Evolutionary conservation across 1,140 invertebrate species (phyloP).

Genomic region (Druon quercuslanigerum): DNA sequence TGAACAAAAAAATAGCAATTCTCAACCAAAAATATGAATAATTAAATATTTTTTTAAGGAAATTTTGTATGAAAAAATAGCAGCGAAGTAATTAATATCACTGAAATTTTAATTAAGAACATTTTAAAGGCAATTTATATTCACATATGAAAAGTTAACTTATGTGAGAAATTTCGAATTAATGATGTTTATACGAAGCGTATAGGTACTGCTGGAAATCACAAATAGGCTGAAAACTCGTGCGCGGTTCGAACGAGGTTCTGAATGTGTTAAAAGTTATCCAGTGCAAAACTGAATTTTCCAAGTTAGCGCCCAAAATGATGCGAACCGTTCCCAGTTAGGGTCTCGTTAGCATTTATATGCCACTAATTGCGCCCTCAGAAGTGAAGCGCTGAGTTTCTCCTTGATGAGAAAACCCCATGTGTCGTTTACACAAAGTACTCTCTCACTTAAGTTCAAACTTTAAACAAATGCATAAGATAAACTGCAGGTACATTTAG

Average conservation of each 20-base stretch:
- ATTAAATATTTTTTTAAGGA: too few species aligned
- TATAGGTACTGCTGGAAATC: background rate
- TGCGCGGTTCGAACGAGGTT: background rate
- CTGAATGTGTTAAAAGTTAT: conserved; percentile 15
- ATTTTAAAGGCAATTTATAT: background rate
- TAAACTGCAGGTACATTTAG: background rate
- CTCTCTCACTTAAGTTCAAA: background rate
- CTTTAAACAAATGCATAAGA: background rate
- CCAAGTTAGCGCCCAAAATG: background rate
- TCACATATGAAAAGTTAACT: background rate
- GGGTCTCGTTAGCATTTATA: conserved; percentile 21
- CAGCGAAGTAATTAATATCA: too few species aligned
- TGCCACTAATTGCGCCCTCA: conserved; percentile 16
- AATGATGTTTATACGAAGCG: background rate
- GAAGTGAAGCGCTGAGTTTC: conserved; percentile 7
- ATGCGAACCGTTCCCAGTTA: conserved; percentile 20
- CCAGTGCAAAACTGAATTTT: conserved; percentile 4
- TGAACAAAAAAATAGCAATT: too few species aligned
- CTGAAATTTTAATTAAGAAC: background rate
- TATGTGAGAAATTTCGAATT: background rate
- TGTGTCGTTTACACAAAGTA: conserved; percentile 25
- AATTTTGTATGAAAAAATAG: too few species aligned
- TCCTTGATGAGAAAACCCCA: conserved; percentile 7
- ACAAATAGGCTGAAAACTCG: conserved; percentile 10
- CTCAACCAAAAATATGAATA: too few species aligned